These are phyloP conservation scores for Hapalemur alaotrensis DNA, from an alignment of 2,797 vertebrate genomes.

Conservation along the genomic window DNA sequence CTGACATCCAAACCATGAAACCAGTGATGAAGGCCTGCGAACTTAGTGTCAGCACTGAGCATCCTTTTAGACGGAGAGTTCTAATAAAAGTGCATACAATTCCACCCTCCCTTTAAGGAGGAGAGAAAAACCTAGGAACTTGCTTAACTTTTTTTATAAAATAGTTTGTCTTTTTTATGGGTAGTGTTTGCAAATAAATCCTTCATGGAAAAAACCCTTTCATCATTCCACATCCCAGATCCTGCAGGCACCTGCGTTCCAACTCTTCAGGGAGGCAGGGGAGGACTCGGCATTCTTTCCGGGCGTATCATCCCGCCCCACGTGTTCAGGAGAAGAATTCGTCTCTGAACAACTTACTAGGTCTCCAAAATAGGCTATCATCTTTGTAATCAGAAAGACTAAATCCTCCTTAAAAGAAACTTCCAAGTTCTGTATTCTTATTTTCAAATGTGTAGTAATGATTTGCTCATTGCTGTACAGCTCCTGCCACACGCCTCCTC, in stretches of 20 bases:
- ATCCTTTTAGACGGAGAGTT: not conserved
- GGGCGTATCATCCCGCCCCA: not conserved
- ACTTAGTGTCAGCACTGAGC: accelerated
- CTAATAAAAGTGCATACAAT: not conserved
- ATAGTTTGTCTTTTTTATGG: not conserved
- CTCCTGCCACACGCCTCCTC: not conserved
- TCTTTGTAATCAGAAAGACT: not conserved
- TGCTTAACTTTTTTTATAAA: not conserved
- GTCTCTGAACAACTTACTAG: not conserved
- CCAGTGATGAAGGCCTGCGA: accelerated
- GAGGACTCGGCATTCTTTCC: not conserved
- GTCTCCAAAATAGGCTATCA: not conserved
- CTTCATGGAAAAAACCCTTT: not conserved
- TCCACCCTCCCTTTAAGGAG: not conserved
- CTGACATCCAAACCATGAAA: accelerated
- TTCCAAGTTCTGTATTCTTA: not conserved
- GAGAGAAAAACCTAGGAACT: not conserved
- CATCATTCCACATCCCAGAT: not conserved
- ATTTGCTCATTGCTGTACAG: not conserved
- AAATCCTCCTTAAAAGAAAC: not conserved
- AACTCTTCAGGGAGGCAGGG: not conserved
- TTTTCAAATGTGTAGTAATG: not conserved
- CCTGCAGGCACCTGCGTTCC: not conserved
- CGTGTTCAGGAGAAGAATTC: not conserved
- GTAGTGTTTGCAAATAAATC: not conserved